Conservation (phyloP, 2,797 vertebrate genomes). For the Macropus fuliginosus region DNA sequence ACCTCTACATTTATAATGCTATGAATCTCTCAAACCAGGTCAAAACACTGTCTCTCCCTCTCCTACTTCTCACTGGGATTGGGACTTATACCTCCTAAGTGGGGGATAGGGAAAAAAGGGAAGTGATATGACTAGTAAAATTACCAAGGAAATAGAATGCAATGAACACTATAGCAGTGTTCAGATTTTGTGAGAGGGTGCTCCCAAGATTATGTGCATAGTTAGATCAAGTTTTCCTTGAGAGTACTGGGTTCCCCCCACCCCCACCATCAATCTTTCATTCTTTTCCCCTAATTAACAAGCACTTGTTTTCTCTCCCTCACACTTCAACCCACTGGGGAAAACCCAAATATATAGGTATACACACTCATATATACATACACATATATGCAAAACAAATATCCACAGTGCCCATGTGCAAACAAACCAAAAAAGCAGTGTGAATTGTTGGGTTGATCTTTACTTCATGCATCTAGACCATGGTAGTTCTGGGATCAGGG, state of each 20-base stretch:
- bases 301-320: background rate
- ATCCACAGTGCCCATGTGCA: background rate
- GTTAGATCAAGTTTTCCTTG: background rate
- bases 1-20: background rate
- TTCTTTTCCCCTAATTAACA: background rate
- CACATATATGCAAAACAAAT: background rate
- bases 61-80: background rate
- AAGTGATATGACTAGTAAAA: background rate
- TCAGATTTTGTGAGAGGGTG: background rate
- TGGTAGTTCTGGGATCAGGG: background rate
- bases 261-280: background rate
- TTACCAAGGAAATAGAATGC: background rate
- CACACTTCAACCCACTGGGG: background rate
- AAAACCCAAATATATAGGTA: background rate
- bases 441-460: background rate
- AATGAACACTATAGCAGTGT: background rate
- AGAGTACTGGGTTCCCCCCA: background rate
- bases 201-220: background rate
- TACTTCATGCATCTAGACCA: background rate
- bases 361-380: no score
- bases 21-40: background rate
- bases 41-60: background rate
- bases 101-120: background rate
- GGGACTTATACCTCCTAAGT: background rate
- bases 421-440: background rate